Evolutionary conservation across 2,113 vertebrate genomes (phyloP), one percentile per base, ranked within the genome.

Genomic region (Melanotaenia duboulayi): DNA sequence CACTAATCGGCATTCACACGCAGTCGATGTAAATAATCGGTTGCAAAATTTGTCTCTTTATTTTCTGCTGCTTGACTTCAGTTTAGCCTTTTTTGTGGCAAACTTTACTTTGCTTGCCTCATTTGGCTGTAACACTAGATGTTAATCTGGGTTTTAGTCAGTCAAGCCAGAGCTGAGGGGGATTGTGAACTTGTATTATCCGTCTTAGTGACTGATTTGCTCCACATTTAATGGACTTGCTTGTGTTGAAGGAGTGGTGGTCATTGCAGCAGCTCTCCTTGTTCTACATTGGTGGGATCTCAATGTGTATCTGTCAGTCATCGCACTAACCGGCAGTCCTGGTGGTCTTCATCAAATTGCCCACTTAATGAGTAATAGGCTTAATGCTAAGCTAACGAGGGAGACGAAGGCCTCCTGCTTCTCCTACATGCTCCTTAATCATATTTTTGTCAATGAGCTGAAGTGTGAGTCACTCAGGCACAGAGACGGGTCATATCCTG

Each of bases 161-260:
- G 73, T 1, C 60, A 37, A 68, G 71, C 61, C 64, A 32, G 44
- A 75, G 71, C 74, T 63, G n/a, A 68, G 60, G 62, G 76, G 24
- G 76, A 79, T 82, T 81, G 46, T 67, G 37, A 75, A 64, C 39
- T 57, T 55, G 52, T 66, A 57, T 81, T 78, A 85, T 83, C 80
- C 78, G 5, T 84, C 84, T 90, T 81, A 72, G 52, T 78, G 82
- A 86, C 69, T 88, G 83, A 87, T 88, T 90, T 73, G 0, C 58
- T 68, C 17, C 71, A 19, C 49, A 59, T 57, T 72, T 83, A 74
- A 83, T 81, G 67, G 63, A 60, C 69, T 65, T 42, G 52, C 11
- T 2, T 76, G 71, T 55, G 70, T 85, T 75, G 74, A 48, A 52
- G 12, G 7, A 49, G 52, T 42, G 25, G 32, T 11, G 7, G 61